Evolutionary conservation across 2,113 vertebrate species (phyloP).

Genomic region (Thymallus thymallus): DNA sequence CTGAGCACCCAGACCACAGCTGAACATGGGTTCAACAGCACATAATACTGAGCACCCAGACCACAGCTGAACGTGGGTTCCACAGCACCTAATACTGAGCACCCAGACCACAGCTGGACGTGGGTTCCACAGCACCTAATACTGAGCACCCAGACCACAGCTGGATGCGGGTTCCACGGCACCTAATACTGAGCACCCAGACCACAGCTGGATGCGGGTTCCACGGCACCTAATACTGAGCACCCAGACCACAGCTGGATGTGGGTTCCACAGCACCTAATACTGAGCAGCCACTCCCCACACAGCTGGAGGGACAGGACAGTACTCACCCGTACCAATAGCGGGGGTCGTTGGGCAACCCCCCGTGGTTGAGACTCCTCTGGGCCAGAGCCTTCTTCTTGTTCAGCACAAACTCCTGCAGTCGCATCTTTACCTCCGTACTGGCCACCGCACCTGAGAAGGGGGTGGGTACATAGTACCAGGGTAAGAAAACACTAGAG

Average conservation of each 20-base stretch:
- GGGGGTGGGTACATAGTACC: not conserved
- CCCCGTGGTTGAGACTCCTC: slow-evolving; percentile 89
- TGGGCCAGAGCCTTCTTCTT: slow-evolving; percentile 98
- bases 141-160: not conserved
- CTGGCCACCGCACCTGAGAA: slow-evolving; percentile 92
- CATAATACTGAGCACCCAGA: not conserved
- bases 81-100: not conserved
- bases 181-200: slow-evolving; percentile 40
- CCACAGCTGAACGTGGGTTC: not conserved
- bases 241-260: not conserved
- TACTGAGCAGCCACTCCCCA: too few relatives aligned
- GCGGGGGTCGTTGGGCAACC: slow-evolving; percentile 88
- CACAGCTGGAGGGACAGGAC: not conserved
- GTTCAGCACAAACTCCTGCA: slow-evolving; percentile 97
- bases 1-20: not conserved
- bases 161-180: not conserved
- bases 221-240: too few relatives aligned
- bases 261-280: not conserved
- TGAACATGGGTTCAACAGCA: not conserved
- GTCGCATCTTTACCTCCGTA: slow-evolving; percentile 96
- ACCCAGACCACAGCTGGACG: not conserved
- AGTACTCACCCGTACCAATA: slow-evolving; percentile 93
- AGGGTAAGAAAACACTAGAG: too few relatives aligned
- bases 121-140: too few relatives aligned
- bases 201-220: not conserved